phyloP scores from a whole-genome alignment of 2,888 invertebrate species.

The Diarsia rubi region DNA sequence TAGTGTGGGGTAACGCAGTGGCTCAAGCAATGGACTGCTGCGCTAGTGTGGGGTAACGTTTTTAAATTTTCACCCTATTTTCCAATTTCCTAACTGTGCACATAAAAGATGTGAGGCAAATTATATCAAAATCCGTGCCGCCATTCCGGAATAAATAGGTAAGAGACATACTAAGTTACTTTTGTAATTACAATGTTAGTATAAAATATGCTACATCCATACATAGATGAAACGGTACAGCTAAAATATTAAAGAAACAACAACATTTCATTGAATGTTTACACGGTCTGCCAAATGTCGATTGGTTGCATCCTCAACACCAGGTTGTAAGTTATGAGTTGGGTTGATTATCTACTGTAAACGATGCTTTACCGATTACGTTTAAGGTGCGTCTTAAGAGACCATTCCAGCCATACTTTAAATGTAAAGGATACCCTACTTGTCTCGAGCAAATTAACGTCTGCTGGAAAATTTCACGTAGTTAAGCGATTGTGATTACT shows the following conservation, averaged over 20 bases:
- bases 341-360: not conserved
- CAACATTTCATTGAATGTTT: slow-evolving; percentile 1
- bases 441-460: not conserved
- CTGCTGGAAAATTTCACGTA: not conserved
- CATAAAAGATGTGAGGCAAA: not conserved
- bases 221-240: not conserved
- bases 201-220: not conserved
- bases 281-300: slow-evolving; percentile 16
- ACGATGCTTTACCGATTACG: not conserved
- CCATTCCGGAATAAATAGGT: not conserved
- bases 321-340: slow-evolving; percentile 19
- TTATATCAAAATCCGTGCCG: not conserved
- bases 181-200: not conserved
- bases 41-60: too few relatives aligned
- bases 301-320: slow-evolving; percentile 17
- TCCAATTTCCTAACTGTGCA: not conserved
- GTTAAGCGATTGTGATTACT: not conserved
- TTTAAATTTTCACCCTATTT: not conserved
- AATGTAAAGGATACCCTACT: not conserved
- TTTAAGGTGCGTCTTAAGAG: slow-evolving; percentile 11
- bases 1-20: too few relatives aligned
- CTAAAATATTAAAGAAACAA: not conserved
- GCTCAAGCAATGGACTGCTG: too few relatives aligned
- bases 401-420: too few relatives aligned
- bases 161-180: too few relatives aligned